Percentiles rank a stretch among this genome's conserved stretches.
Conservation (phyloP, 2,797 vertebrate genomes). For the Bufotes viridis region DNA sequence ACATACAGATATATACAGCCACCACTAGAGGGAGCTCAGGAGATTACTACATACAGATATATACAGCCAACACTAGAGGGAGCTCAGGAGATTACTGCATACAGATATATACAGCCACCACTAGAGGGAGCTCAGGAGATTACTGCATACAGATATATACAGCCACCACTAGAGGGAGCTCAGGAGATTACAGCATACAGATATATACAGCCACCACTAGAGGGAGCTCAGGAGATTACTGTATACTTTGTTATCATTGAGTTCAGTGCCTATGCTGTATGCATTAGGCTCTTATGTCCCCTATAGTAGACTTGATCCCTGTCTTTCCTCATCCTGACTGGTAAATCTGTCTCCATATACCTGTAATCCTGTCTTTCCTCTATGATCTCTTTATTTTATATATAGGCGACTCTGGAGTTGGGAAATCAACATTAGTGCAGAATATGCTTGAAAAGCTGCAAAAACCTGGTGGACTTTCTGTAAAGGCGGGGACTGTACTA, state of each 20-base stretch:
- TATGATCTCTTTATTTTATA: background rate
- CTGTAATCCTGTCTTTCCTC: background rate
- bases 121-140: background rate
- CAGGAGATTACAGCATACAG: background rate
- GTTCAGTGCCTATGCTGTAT: background rate
- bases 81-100: background rate
- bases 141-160: background rate
- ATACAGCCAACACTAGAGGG: background rate
- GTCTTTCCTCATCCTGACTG: background rate
- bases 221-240: background rate
- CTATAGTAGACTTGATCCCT: background rate
- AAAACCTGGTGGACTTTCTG: slow-evolving; percentile 63
- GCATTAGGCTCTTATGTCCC: background rate
- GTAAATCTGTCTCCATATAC: background rate
- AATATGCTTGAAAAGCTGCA: slow-evolving; percentile 70
- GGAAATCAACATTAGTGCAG: slow-evolving; percentile 70
- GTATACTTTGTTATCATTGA: background rate
- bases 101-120: background rate
- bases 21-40: background rate
- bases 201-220: background rate
- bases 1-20: no score
- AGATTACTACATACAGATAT: background rate
- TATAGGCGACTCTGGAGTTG: slow-evolving; percentile 72
- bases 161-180: background rate
- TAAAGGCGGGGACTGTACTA: slow-evolving; percentile 69